These are phyloP conservation scores for Centruroides sculpturatus DNA, from an alignment of 1,140 invertebrate genomes.

Conservation along the genomic window DNA sequence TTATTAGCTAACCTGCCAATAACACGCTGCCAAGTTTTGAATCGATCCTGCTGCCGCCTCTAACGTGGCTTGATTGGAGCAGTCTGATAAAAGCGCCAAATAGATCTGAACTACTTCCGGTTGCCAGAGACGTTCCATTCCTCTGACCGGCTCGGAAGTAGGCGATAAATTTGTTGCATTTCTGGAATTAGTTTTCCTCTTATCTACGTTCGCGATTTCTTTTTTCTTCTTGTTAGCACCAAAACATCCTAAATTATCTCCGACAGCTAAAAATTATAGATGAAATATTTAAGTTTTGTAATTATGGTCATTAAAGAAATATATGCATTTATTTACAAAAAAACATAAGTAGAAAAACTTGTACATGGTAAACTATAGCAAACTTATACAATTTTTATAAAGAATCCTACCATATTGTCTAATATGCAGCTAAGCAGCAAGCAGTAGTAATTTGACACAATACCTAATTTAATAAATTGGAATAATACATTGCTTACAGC, in stretches of 20 bases:
- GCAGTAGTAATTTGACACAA: no score
- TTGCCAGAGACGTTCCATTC: constrained; percentile 88
- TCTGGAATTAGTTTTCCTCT: neutral
- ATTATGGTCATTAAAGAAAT: no score
- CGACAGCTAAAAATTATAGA: constrained; percentile 22
- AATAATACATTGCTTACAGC: no score
- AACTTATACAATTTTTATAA: no score
- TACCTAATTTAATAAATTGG: no score
- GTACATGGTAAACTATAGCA: no score
- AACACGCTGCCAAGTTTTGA: constrained; percentile 93
- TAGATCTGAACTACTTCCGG: constrained; percentile 82
- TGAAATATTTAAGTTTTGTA: neutral
- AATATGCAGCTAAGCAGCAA: no score
- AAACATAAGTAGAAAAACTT: no score
- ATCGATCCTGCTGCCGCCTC: constrained; percentile 92
- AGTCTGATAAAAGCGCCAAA: constrained; percentile 75
- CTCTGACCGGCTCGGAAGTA: constrained; percentile 28
- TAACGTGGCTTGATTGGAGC: constrained; percentile 89
- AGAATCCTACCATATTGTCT: no score
- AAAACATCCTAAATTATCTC: constrained; percentile 81
- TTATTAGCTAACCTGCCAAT: constrained; percentile 47
- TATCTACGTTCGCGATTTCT: neutral
- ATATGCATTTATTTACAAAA: no score
- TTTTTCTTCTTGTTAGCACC: constrained; percentile 80
- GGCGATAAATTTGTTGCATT: neutral